Evolutionary conservation across 2,797 vertebrate species (phyloP).

Genomic region (Halcyon leucocephala): DNA sequence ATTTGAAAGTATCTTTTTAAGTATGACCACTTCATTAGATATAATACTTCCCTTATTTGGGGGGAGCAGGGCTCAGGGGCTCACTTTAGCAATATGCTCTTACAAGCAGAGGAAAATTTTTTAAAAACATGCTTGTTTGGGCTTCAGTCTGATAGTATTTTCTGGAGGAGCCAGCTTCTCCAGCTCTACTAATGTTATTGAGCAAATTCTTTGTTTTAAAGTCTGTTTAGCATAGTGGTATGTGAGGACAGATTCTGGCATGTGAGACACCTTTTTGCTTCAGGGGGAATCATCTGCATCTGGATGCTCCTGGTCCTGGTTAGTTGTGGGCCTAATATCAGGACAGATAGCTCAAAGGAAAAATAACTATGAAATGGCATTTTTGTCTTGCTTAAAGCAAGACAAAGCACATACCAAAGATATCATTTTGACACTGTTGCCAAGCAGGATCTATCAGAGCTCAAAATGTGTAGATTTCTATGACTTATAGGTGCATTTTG

Average conservation of each 20-base stretch:
- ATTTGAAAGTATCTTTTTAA: neutral
- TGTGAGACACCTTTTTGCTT: neutral
- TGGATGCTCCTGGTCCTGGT: neutral
- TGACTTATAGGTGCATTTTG: neutral
- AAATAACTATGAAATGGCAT: neutral
- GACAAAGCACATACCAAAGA: neutral
- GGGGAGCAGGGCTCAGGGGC: rapidly evolving
- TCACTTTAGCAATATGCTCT: neutral
- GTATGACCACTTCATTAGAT: neutral
- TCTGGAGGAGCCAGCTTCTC: neutral
- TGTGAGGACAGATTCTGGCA: neutral
- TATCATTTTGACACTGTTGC: neutral
- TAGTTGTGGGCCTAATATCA: neutral
- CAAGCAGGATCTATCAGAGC: neutral
- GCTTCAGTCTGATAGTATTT: neutral
- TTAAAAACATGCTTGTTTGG: neutral
- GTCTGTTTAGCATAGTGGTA: neutral
- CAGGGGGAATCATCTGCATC: neutral
- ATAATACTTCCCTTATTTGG: neutral
- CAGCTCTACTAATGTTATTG: neutral
- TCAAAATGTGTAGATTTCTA: neutral
- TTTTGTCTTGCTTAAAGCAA: neutral
- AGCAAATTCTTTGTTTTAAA: neutral
- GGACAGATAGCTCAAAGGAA: neutral
- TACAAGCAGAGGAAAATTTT: neutral